Evolutionary conservation across 2,888 invertebrate species (phyloP), one percentile per base, ranked within the genome.

Genomic region (Scaptodrosophila latifasciaeformis): DNA sequence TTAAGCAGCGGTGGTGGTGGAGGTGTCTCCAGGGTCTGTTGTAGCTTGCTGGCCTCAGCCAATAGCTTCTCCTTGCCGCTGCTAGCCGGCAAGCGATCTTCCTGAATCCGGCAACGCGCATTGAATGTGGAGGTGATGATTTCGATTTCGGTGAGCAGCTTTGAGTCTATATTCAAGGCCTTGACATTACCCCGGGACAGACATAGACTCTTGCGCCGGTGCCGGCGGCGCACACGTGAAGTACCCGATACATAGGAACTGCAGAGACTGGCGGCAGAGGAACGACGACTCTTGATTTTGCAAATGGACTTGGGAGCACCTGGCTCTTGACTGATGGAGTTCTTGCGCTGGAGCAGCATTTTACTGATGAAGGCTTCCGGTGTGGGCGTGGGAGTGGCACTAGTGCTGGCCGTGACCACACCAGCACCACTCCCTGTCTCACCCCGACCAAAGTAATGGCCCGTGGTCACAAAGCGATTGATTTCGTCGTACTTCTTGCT

Each of bases 71-170:
- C 87, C 62, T 69, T 86, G 29, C 69, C 70, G 24, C 61, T 70
- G 50, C 62, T 71, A 5, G 59, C 67, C 50, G 72, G 86, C 82
- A 78, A 30, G 2, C 75, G 75, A 53, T 81, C 83, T 18, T 78
- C 79, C 53, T 85, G 81, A 37, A 85, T 84, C 65, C 82, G 79
- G 66, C 89, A 89, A 40, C 86, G 83, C 21, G 87, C 84, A 0
- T 87, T 75, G 66, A 89, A 89, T 50, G 89, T 91, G 21, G 85
- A 82, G 1, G 88, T 85, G 29, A 89, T 83, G 68, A 91, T 90
- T 55, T 91, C 91, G 27, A 89, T 88, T 82, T 89, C 89, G 5
- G 87, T 84, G 44, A 87, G 85, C 21, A 89, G 70, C 76, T 89
- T 89, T 0, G 88, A 88, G 63, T 88, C 88, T 30, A 85, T 81